Evolutionary conservation across 2,797 vertebrate species (phyloP).

Genomic region (Sebastes iracundus): DNA sequence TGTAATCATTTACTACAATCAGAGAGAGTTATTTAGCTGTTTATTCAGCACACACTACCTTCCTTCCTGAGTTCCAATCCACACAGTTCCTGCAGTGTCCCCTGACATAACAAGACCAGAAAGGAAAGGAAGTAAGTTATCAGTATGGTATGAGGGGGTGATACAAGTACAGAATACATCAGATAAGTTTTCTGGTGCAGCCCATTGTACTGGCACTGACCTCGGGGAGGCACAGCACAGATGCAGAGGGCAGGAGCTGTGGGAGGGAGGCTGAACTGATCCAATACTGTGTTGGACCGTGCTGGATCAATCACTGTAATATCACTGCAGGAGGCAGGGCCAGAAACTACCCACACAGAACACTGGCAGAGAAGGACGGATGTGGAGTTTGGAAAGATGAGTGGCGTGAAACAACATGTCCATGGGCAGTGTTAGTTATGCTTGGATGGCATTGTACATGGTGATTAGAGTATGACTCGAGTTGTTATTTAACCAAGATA

Average conservation of each 20-base stretch:
- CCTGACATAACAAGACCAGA: slow-evolving; percentile 68
- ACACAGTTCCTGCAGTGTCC: slow-evolving; percentile 82
- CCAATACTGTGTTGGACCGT: slow-evolving; percentile 87
- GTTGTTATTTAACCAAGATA: slow-evolving; percentile 7
- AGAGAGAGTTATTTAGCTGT: slow-evolving; percentile 7
- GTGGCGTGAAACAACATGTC: slow-evolving; percentile 18
- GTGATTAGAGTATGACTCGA: slow-evolving; percentile 25
- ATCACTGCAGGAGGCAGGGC: slow-evolving; percentile 86
- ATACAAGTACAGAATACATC: neutral
- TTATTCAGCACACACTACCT: slow-evolving; percentile 75
- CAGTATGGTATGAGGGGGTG: neutral
- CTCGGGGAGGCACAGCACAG: slow-evolving; percentile 83
- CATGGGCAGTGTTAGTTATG: slow-evolving; percentile 20
- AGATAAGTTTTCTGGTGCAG: slow-evolving; percentile 2
- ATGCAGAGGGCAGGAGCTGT: slow-evolving; percentile 84
- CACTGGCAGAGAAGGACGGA: slow-evolving; percentile 73
- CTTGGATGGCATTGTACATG: neutral
- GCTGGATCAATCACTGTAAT: slow-evolving; percentile 88
- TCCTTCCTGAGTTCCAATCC: slow-evolving; percentile 91
- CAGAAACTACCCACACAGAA: slow-evolving; percentile 87
- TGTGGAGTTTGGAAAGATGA: slow-evolving; percentile 47
- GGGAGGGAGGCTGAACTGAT: slow-evolving; percentile 86
- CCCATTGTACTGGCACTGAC: slow-evolving; percentile 70
- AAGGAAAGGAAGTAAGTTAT: slow-evolving; percentile 10
- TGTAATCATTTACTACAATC: neutral